Evolutionary conservation across 1,140 invertebrate species (phyloP).

Genomic region (Hylaeus volcanicus): DNA sequence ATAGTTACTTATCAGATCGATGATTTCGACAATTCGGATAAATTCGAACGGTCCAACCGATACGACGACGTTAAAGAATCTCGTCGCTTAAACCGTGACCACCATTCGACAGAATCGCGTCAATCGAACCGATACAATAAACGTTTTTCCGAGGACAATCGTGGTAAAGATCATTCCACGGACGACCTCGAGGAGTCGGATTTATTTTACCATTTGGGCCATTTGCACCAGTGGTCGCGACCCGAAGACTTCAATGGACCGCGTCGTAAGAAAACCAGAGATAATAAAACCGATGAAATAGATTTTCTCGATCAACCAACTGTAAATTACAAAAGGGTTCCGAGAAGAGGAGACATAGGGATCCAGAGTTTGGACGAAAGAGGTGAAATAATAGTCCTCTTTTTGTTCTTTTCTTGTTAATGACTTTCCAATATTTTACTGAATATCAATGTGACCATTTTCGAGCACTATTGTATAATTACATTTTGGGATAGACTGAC

Average conservation of each 20-base stretch:
- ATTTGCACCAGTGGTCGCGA: not conserved
- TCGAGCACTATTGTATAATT: too few relatives aligned
- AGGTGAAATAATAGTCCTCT: slow-evolving; percentile 72
- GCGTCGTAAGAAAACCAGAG: not conserved
- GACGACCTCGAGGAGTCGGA: not conserved
- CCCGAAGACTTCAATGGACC: not conserved
- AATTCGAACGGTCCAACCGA: not conserved
- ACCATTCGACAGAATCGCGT: not conserved
- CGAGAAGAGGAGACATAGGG: slow-evolving; percentile 88
- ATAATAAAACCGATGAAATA: not conserved
- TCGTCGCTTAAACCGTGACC: not conserved
- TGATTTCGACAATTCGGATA: not conserved
- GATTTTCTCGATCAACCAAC: not conserved
- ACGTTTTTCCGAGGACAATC: slow-evolving; percentile 52
- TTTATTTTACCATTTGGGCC: not conserved
- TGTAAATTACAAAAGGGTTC: slow-evolving; percentile 26
- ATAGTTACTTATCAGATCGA: not conserved
- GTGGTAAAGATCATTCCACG: not conserved
- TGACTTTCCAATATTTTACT: not conserved
- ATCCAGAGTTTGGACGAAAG: slow-evolving; percentile 85
- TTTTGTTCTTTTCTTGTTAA: not conserved
- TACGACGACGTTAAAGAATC: slow-evolving; percentile 1
- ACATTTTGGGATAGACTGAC: too few relatives aligned
- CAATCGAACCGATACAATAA: slow-evolving; percentile 56
- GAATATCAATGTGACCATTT: too few relatives aligned